Evolutionary conservation across 2,113 vertebrate genomes (phyloP).

Genomic region (Daubentonia madagascariensis): DNA sequence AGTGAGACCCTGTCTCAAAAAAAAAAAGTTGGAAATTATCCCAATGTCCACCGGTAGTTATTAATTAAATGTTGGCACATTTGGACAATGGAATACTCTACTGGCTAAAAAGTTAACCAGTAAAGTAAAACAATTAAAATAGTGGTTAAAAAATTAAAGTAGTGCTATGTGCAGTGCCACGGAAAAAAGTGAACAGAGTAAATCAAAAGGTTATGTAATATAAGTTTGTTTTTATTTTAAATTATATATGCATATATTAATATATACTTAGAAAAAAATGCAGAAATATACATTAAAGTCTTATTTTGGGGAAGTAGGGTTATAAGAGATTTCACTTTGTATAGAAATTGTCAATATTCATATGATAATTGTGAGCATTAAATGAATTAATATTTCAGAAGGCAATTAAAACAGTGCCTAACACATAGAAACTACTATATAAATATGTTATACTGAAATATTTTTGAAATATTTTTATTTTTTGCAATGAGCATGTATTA

Average conservation of each 20-base stretch:
- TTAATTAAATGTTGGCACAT: constrained; percentile 7
- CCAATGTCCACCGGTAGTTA: neutral
- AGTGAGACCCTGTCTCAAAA: neutral
- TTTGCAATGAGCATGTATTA: neutral
- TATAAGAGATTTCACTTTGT: neutral
- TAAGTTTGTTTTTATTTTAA: constrained; percentile 3
- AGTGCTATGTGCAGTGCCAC: neutral
- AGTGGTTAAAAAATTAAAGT: neutral
- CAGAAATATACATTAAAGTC: neutral
- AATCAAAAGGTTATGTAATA: neutral
- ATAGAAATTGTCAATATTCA: neutral
- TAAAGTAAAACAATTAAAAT: neutral
- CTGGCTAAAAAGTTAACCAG: neutral
- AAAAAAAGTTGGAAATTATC: neutral
- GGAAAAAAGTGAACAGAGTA: neutral
- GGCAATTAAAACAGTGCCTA: neutral
- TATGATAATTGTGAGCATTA: neutral
- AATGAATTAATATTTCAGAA: neutral
- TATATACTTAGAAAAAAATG: neutral
- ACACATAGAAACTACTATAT: neutral
- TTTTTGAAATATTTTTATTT: constrained; percentile 15
- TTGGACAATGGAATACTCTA: constrained; percentile 28
- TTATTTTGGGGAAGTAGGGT: neutral
- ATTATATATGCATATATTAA: neutral
- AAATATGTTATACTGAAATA: neutral